Evolutionary conservation across 2,797 vertebrate species (phyloP), one percentile per base, ranked within the genome.

Genomic region (Phoebastria nigripes): DNA sequence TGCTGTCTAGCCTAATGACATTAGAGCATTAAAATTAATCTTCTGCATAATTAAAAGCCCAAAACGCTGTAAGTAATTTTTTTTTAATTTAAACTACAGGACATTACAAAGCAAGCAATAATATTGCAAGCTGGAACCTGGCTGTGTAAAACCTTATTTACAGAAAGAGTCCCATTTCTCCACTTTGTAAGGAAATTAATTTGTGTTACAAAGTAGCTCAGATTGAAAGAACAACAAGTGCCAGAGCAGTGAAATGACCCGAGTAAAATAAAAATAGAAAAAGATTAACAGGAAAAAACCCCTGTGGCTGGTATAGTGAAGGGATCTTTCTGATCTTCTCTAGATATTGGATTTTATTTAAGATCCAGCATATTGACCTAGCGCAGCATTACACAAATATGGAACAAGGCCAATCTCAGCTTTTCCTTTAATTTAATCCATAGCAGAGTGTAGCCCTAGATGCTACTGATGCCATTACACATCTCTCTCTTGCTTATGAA

Each of bases 31-130:
- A 80, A 72, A 89, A 92, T 81, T 74, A 44, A 95, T 82, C 71
- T 86, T 46, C 81, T 80, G 81, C 87, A 39, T 91, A 91, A 96
- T 93, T 91, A 93, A 94, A 96, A 94, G 84, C 59, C 24, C 44
- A 22, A 92, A 91, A 70, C 1, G 15, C n/a, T 67, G 37, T 28
- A 65, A 69, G 69, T 56, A n/a, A 26, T 77, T 44, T 21, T 35
- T 69, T 76, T n/a, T 7, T 1, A 42, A 83, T 72, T 89, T 82
- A 59, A 82, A 77, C 31, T 39, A 31, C 59, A 87, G 67, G 82
- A 87, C 71, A 49, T 73, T 66, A 52, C 72, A 93, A 87, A 94
- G 59, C 52, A 55, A 89, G 86, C 9, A 72, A 19, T 24, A 82
- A 73, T 5, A 35, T 2, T 46, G 71, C 33, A 63, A 87, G 82